Conservation (phyloP, 2,113 vertebrate genomes). For the Pseudorhombus dupliciocellatus region DNA sequence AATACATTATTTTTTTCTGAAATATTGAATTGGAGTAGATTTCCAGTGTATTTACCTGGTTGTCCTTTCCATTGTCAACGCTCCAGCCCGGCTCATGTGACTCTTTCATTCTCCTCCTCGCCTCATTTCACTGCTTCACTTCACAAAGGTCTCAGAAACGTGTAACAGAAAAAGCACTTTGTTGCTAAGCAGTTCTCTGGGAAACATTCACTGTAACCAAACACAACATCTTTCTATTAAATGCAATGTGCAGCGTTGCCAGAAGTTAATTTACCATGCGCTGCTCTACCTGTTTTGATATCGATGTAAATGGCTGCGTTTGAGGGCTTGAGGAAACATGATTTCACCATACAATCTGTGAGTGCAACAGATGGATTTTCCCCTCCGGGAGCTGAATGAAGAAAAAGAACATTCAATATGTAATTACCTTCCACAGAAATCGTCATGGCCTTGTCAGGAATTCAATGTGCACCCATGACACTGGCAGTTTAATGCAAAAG, state of each 20-base stretch:
- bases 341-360: slow-evolving; percentile 65
- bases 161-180: neutral
- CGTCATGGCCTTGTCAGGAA: slow-evolving; percentile 64
- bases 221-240: slow-evolving; percentile 20
- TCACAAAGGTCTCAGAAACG: neutral
- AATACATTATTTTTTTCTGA: too few species aligned
- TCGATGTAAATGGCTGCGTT: slow-evolving; percentile 67
- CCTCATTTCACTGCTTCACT: neutral
- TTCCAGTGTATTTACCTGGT: neutral
- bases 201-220: slow-evolving; percentile 17
- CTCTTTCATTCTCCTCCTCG: neutral
- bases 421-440: slow-evolving; percentile 79
- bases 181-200: slow-evolving; percentile 27
- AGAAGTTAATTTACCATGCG: slow-evolving; percentile 58
- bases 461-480: slow-evolving; percentile 75
- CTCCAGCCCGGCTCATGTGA: neutral
- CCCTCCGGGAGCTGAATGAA: slow-evolving; percentile 72
- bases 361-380: slow-evolving; percentile 76
- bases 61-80: neutral
- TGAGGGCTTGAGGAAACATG: slow-evolving; percentile 64
- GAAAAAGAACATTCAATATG: slow-evolving; percentile 77
- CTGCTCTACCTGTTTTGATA: slow-evolving; percentile 52
- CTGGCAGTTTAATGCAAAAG: slow-evolving; percentile 55
- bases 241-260: slow-evolving; percentile 11
- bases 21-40: too few species aligned